A percentile compares a stretch with the other conserved stretches of the same genome.
phyloP scores from a whole-genome alignment of 2,113 vertebrate genomes.

The Galemys pyrenaicus region DNA sequence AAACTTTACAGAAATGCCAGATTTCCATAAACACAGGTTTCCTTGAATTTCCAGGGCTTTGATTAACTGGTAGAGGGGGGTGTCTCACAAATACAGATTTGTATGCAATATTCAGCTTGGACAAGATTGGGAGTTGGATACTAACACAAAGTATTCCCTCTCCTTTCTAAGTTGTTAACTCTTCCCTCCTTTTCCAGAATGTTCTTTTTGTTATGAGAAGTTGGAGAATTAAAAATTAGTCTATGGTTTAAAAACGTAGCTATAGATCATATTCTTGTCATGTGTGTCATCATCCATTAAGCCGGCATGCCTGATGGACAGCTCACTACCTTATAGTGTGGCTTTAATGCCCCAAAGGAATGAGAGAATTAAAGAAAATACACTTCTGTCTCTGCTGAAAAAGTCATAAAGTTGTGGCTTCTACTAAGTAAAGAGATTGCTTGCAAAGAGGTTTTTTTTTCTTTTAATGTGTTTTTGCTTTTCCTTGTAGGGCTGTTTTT shows the following conservation, averaged over 20 bases:
- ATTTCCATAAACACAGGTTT: constrained; percentile 91
- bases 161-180: constrained; percentile 76
- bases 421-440: constrained; percentile 67
- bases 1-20: constrained; percentile 89
- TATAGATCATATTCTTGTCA: constrained; percentile 79
- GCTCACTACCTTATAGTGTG: constrained; percentile 74
- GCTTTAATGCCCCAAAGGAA: constrained; percentile 77
- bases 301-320: constrained; percentile 82
- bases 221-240: constrained; percentile 82
- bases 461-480: constrained; percentile 72
- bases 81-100: constrained; percentile 87
- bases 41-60: constrained; percentile 89
- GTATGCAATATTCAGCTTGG: constrained; percentile 81
- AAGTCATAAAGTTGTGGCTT: constrained; percentile 69
- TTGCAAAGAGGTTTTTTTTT: constrained; percentile 63
- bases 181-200: constrained; percentile 78
- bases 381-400: constrained; percentile 68
- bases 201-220: constrained; percentile 72
- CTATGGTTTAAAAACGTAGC: constrained; percentile 74
- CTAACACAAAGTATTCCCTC: constrained; percentile 38
- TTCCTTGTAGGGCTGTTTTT: constrained; percentile 32
- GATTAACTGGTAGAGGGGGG: constrained; percentile 88
- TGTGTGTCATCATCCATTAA: constrained; percentile 76
- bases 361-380: constrained; percentile 70
- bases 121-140: constrained; percentile 74